Base-by-base conservation (phyloP, 2,888 invertebrate species). In the Drosophila cyrtoloma region DNA sequence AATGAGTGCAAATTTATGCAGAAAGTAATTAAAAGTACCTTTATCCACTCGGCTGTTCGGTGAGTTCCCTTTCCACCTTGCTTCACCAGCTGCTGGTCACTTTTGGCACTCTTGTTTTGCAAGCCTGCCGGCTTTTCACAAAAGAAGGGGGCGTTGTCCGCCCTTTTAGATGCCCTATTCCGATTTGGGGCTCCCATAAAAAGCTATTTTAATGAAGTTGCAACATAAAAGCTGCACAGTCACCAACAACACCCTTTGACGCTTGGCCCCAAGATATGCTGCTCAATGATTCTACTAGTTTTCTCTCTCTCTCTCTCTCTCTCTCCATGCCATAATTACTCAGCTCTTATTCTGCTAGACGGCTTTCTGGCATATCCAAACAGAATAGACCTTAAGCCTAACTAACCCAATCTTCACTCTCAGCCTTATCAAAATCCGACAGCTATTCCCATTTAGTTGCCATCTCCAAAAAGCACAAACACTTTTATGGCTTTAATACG, bases 1-100 rank as follows among this genome's bases (percentile, higher is more conserved):
- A 88, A 86, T 79, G 74, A 89, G 82, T 84, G 85, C 75, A 86
- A 86, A 86, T 86, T 86, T 86, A 86, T 86, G 85, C 89, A 84
- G 77, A 81, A 86, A 89, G 86, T 86, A 86, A 86, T 86, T 86
- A 86, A 86, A 86, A 86, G 86, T 76, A 70, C 81, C 82, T 77
- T 77, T 84, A 79, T 77, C 47, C 16, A 70, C 73, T 47, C 71
- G 73, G 53, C 84, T 69, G 71, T 81, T 59, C 63, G 74, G 10
- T 22, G 26, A 5, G 47, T 58, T 10, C 6, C 44, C 32, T 78
- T 71, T 52, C 64, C 60, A 52, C 22, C 53, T 12, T n/a, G 47
- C 51, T 22, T 5, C 16, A 22, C 22, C 42, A 65, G 51, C 63
- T 50, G 55, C 28, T 58, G 10, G 50, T 42, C 52, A 57, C 58